Evolutionary conservation across 2,888 invertebrate genomes (phyloP), one percentile per base, ranked within the genome.

Genomic region (Drosophila trichaetosa): DNA sequence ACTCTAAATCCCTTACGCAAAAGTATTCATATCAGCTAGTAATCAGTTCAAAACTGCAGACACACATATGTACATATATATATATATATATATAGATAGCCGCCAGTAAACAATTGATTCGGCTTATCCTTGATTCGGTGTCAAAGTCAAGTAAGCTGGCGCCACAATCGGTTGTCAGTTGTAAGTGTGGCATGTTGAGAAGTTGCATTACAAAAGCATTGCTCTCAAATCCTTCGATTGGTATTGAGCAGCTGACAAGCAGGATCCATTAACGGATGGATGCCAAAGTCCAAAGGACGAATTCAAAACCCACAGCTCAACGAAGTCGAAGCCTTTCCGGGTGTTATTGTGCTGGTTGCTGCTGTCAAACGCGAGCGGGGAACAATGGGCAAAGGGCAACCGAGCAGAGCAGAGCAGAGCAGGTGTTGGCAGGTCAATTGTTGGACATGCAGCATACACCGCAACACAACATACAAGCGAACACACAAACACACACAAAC

Each of bases 331-430:
- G 40, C 31, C 38, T 42, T 36, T 70, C 64, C 67, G 48, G 61
- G 74, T 62, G 74, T 67, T 77, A 77, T 77, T 77, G 69, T 61
- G 58, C 29, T 58, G 48, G 57, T 57, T 73, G 59, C n/a, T 52
- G 52, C n/a, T 58, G 54, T 42, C 57, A 57, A 38, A 34, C 56
- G 46, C 24, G 11, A 6, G 31, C n/a, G 4, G n/a, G 51, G n/a
- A 3, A 21, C 16, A 49, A 13, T 13, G 34, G 38, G 31, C 27
- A 29, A 36, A 27, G 33, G 24, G 61, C 46, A 46, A 2, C 0
- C 36, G 33, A 33, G 33, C 33, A 42, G 21, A 5, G 40, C n/a
- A 21, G 48, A 8, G 29, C 18, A 40, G 29, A 24, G 61, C 40
- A 42, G 57, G 75, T 54, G 62, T 64, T 60, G 73, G 46, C 64